Conservation (phyloP, 1,140 invertebrate genomes). For the Sesamia nonagrioides region DNA sequence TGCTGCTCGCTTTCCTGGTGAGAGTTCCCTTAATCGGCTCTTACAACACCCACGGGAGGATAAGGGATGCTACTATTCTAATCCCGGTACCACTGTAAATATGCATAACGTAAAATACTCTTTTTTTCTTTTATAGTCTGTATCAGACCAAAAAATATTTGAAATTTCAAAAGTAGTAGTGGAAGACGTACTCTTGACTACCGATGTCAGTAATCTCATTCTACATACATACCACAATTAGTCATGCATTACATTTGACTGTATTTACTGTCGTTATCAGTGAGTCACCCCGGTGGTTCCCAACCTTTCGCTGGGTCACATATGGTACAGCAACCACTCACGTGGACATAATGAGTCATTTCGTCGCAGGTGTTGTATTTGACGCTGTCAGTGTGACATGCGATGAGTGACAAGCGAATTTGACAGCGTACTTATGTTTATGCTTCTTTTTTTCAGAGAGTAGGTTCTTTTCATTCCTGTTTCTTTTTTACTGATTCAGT, state of each 20-base stretch:
- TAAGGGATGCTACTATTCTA: no score
- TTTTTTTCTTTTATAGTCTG: no score
- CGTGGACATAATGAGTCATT: slow-evolving; percentile 59
- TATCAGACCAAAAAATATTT: background rate
- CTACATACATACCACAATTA: slow-evolving; percentile 37
- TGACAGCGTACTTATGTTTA: no score
- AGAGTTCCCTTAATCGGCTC: no score
- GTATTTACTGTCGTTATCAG: slow-evolving; percentile 41
- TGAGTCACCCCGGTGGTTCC: slow-evolving; percentile 55
- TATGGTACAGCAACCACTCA: slow-evolving; percentile 54
- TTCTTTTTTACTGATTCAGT: background rate
- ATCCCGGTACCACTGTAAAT: no score
- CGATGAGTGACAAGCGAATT: slow-evolving; percentile 15
- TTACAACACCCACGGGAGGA: no score
- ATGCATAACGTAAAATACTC: no score
- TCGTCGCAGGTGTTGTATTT: slow-evolving; percentile 57
- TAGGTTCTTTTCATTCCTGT: background rate
- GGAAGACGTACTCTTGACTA: slow-evolving; percentile 17
- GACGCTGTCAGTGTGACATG: slow-evolving; percentile 42
- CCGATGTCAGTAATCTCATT: slow-evolving; percentile 21
- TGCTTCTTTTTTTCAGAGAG: background rate
- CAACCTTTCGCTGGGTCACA: slow-evolving; percentile 56
- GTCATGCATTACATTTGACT: slow-evolving; percentile 38
- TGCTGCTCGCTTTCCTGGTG: no score
- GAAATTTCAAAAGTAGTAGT: background rate